A percentile compares a stretch with the other conserved stretches of the same genome.
These are phyloP conservation scores for Ammodytes marinus DNA, from an alignment of 2,113 vertebrate genomes.

Conservation along the genomic window DNA sequence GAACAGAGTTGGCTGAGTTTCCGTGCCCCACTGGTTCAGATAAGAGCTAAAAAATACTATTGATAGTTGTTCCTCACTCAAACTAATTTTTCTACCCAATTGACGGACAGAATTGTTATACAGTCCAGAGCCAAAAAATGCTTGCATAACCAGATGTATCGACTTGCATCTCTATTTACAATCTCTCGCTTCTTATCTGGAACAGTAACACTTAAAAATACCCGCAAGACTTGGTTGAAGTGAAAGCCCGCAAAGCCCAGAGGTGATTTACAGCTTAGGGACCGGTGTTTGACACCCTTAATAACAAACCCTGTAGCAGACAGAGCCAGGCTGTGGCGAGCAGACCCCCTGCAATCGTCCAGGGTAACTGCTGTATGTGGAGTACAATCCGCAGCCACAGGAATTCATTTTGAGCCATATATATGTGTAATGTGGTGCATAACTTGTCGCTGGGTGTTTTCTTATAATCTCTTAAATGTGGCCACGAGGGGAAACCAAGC, in stretches of 20 bases:
- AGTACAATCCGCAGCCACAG: constrained; percentile 15
- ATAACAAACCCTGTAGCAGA: constrained; percentile 21
- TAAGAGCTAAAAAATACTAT: neutral
- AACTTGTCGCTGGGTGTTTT: constrained; percentile 47
- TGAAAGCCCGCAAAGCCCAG: neutral
- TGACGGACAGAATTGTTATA: neutral
- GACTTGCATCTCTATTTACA: neutral
- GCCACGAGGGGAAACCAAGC: constrained; percentile 52
- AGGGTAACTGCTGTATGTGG: neutral
- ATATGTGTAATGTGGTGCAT: constrained; percentile 9
- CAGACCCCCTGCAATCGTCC: constrained; percentile 10
- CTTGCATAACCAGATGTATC: neutral
- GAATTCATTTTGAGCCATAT: constrained; percentile 11
- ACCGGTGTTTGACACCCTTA: constrained; percentile 39
- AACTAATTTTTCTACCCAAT: neutral
- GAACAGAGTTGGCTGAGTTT: neutral
- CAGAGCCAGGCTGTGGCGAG: constrained; percentile 21
- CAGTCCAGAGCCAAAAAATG: neutral
- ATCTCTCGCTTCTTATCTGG: neutral
- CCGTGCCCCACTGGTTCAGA: neutral
- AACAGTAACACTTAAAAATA: neutral
- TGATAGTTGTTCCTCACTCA: neutral
- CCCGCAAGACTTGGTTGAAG: neutral
- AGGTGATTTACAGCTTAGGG: constrained; percentile 22
- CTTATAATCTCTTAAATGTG: constrained; percentile 61